Percentiles rank a stretch among this genome's conserved stretches.
Conservation (phyloP, 2,797 vertebrate genomes). For the Urocyon cinereoargenteus region DNA sequence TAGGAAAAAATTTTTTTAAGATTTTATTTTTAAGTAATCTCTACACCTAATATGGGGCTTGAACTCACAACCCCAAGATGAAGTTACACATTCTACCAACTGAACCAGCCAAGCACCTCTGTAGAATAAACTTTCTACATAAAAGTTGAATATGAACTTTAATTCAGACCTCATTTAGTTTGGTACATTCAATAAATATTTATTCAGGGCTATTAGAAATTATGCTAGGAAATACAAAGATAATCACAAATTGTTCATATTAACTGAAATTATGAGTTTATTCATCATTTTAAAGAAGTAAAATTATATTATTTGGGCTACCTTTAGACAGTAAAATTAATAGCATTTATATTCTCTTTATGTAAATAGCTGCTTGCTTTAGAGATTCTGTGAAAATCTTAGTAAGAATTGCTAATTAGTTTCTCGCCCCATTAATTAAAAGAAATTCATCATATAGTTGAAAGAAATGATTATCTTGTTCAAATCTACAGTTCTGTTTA, state of each 20-base stretch:
- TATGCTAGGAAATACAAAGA: neutral
- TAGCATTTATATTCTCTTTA: neutral
- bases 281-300: constrained; percentile 19
- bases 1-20: neutral
- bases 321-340: neutral
- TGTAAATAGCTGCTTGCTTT: neutral
- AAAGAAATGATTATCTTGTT: neutral
- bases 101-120: neutral
- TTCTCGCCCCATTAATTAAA: neutral
- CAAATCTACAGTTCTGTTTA: neutral
- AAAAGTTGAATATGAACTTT: constrained; percentile 42
- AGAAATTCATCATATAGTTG: neutral
- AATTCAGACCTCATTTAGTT: neutral
- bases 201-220: neutral
- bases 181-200: neutral
- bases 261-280: neutral
- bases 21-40: neutral
- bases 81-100: neutral
- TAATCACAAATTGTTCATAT: neutral
- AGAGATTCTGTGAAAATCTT: neutral
- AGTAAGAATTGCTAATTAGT: neutral
- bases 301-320: neutral
- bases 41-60: neutral
- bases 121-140: neutral
- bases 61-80: neutral